Percentiles rank a stretch among this genome's conserved stretches.
These are phyloP conservation scores for Apis florea DNA, from an alignment of 1,140 invertebrate species.

Conservation along the genomic window DNA sequence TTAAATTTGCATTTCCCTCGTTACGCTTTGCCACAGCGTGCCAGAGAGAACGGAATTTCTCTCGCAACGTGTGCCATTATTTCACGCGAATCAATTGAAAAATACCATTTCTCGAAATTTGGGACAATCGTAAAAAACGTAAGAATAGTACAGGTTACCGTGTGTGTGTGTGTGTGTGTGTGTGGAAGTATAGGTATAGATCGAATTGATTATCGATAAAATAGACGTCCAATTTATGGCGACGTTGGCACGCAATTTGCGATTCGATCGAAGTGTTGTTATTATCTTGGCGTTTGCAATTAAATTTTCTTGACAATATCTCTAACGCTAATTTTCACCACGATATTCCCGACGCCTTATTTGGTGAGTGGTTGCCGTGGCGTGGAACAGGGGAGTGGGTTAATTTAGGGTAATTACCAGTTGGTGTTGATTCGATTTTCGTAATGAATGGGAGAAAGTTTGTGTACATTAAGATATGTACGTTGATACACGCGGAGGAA, in stretches of 20 bases:
- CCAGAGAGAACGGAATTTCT: constrained; percentile 30
- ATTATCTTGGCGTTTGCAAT: constrained; percentile 30
- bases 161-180: no score
- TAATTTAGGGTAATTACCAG: background rate
- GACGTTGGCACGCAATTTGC: background rate
- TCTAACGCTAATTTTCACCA: constrained; percentile 15
- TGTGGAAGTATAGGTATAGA: no score
- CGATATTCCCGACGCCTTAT: background rate
- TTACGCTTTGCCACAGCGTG: constrained; percentile 37
- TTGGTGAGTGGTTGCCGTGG: background rate
- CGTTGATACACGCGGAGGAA: no score
- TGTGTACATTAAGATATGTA: background rate
- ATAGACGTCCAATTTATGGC: background rate
- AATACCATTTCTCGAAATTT: constrained; percentile 15
- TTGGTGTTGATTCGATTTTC: background rate
- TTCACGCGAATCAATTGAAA: constrained; percentile 41
- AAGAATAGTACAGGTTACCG: no score
- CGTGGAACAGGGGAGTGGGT: background rate
- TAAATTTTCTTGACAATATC: constrained; percentile 27
- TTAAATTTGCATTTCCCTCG: constrained; percentile 62
- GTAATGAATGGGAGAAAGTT: background rate
- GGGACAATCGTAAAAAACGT: constrained; percentile 22
- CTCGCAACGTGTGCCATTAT: constrained; percentile 43
- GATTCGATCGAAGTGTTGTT: constrained; percentile 7
- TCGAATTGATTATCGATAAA: constrained; percentile 9